phyloP scores from a whole-genome alignment of 1,140 invertebrate genomes.

The Cecropterus lyciades region DNA sequence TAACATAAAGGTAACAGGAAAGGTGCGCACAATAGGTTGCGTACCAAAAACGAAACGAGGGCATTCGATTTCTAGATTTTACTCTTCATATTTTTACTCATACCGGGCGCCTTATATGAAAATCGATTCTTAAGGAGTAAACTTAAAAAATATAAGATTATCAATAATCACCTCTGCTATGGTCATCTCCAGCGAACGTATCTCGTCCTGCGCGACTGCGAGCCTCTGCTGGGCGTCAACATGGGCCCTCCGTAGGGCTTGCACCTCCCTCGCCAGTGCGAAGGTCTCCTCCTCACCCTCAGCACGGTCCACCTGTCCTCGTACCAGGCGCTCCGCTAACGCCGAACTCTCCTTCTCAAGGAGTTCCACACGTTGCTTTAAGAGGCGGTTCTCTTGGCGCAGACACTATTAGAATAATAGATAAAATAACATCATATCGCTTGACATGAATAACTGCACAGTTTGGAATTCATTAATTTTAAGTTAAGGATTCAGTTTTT shows the following conservation, averaged over 20 bases:
- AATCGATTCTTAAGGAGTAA: too few species aligned
- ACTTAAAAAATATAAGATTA: too few species aligned
- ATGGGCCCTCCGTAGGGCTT: constrained; percentile 59
- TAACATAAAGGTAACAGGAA: too few species aligned
- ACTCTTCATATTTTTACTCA: too few species aligned
- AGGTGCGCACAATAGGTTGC: too few species aligned
- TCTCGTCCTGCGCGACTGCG: constrained; percentile 93
- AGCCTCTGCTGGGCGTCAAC: constrained; percentile 92
- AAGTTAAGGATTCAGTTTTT: too few species aligned
- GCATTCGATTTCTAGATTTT: too few species aligned
- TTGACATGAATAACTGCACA: too few species aligned
- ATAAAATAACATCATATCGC: too few species aligned
- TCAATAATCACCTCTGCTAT: constrained; percentile 67
- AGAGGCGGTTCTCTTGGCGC: constrained; percentile 96
- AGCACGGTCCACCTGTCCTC: constrained; percentile 97
- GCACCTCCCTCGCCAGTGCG: constrained; percentile 81
- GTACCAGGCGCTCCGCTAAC: constrained; percentile 96
- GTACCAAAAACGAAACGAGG: too few species aligned
- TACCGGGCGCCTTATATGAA: too few species aligned
- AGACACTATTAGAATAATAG: constrained; percentile 88
- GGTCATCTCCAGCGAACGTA: constrained; percentile 86
- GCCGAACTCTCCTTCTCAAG: constrained; percentile 96
- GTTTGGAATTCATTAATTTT: too few species aligned
- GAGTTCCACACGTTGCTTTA: constrained; percentile 97
- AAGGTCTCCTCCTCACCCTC: constrained; percentile 95